Percentiles rank a stretch among this genome's conserved stretches.
These are phyloP conservation scores for Nemoura dubitans DNA, from an alignment of 2,888 invertebrate species.

Conservation along the genomic window DNA sequence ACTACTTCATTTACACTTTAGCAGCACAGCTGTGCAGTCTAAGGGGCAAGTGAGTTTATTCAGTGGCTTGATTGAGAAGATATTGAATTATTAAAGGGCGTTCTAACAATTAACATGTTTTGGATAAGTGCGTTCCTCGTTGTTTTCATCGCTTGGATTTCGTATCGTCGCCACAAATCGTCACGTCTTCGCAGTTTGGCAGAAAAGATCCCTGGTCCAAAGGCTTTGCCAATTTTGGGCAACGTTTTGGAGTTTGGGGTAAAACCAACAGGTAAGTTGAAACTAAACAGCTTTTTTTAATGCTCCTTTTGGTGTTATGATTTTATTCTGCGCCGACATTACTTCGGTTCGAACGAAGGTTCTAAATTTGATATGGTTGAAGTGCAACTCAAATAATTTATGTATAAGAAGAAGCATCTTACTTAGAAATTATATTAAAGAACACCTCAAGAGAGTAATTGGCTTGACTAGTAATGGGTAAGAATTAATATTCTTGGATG, in stretches of 20 bases:
- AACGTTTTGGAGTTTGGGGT: slow-evolving; percentile 40
- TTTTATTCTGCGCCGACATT: too few species aligned
- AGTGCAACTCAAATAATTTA: too few species aligned
- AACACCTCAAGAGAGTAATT: too few species aligned
- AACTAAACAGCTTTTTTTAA: too few species aligned
- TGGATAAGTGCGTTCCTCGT: neutral
- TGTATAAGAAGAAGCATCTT: too few species aligned
- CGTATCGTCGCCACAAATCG: neutral
- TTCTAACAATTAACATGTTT: neutral
- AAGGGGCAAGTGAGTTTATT: neutral
- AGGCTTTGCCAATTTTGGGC: slow-evolving; percentile 39
- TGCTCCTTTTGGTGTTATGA: too few species aligned
- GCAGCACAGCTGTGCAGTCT: neutral
- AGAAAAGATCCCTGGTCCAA: slow-evolving; percentile 39
- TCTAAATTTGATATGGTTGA: too few species aligned
- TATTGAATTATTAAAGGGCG: neutral
- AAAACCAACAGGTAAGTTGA: neutral
- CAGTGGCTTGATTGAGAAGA: too few species aligned
- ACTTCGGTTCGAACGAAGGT: too few species aligned
- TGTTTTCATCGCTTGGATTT: slow-evolving; percentile 14
- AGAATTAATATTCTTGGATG: too few species aligned
- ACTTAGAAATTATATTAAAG: too few species aligned
- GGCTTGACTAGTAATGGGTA: too few species aligned
- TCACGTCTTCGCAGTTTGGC: neutral
- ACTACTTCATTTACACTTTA: neutral